Percentiles rank a stretch among this genome's conserved stretches.
Evolutionary conservation across 1,140 invertebrate species (phyloP).

Genomic region (Brachionus paranguensis): DNA sequence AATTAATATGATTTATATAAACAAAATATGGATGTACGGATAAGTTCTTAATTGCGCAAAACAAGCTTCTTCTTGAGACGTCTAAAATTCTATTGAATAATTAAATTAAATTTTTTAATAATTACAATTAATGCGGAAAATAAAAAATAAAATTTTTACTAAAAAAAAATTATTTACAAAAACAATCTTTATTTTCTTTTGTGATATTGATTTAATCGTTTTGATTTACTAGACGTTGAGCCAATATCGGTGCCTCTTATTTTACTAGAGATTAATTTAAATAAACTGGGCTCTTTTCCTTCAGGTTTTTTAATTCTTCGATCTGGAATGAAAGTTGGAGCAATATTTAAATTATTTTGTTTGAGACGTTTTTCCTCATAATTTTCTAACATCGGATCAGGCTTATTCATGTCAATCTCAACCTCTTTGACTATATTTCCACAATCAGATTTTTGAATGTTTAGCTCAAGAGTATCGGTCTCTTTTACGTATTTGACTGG

Average conservation of each 20-base stretch:
- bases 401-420: background rate
- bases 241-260: background rate
- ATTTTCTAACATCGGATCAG: background rate
- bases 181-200: background rate
- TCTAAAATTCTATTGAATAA: too few species aligned
- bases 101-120: too few species aligned
- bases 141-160: background rate
- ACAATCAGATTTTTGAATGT: background rate
- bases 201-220: background rate
- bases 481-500: background rate
- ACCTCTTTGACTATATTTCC: background rate
- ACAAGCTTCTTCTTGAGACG: too few species aligned
- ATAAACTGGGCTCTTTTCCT: constrained; percentile 30
- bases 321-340: background rate
- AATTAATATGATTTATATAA: too few species aligned
- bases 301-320: constrained; percentile 22
- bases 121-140: background rate
- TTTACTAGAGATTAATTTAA: background rate
- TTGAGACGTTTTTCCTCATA: background rate
- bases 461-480: background rate
- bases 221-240: background rate
- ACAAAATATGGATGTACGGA: too few species aligned
- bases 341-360: background rate
- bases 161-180: background rate
- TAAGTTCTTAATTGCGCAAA: too few species aligned